A percentile compares a stretch with the other conserved stretches of the same genome.
These are phyloP conservation scores for Lepeophtheirus nordmannii DNA, from an alignment of 2,888 invertebrate genomes.

Conservation along the genomic window DNA sequence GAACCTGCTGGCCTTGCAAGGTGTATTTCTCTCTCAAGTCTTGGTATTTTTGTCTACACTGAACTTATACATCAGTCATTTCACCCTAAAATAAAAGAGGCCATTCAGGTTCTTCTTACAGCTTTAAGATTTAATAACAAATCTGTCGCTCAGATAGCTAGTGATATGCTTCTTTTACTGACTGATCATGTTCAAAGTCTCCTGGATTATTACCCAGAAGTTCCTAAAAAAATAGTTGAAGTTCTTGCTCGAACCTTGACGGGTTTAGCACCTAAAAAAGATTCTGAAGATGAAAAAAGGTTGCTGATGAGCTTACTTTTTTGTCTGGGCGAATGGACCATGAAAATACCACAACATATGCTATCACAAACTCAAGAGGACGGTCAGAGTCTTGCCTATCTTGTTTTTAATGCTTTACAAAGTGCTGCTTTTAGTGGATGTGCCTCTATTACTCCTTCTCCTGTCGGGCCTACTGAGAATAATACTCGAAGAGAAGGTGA, in stretches of 20 bases:
- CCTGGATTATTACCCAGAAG: constrained; percentile 53
- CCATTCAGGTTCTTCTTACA: constrained; percentile 49
- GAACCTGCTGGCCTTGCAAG: constrained; percentile 76
- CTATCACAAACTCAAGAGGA: constrained; percentile 31
- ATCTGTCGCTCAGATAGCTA: constrained; percentile 42
- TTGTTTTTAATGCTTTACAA: constrained; percentile 45
- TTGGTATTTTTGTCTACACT: constrained; percentile 54
- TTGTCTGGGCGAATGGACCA: constrained; percentile 84
- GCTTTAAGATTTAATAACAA: constrained; percentile 47
- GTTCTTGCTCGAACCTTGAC: constrained; percentile 31
- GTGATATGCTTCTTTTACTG: constrained; percentile 58
- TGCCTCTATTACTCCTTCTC: constrained; percentile 9
- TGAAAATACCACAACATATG: constrained; percentile 47
- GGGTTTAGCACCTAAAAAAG: constrained; percentile 13
- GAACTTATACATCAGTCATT: constrained; percentile 45
- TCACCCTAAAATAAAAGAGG: constrained; percentile 50
- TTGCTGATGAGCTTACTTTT: constrained; percentile 64
- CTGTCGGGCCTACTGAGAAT: constrained; percentile 8
- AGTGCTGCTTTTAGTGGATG: constrained; percentile 1
- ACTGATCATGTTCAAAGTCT: constrained; percentile 62
- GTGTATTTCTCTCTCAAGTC: constrained; percentile 69
- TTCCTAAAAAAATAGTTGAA: constrained; percentile 48
- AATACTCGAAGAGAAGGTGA: constrained; percentile 27
- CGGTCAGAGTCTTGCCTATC: constrained; percentile 44
- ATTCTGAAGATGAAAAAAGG: constrained; percentile 46